Evolutionary conservation across 2,888 invertebrate species (phyloP).

Genomic region (Alitta virens): DNA sequence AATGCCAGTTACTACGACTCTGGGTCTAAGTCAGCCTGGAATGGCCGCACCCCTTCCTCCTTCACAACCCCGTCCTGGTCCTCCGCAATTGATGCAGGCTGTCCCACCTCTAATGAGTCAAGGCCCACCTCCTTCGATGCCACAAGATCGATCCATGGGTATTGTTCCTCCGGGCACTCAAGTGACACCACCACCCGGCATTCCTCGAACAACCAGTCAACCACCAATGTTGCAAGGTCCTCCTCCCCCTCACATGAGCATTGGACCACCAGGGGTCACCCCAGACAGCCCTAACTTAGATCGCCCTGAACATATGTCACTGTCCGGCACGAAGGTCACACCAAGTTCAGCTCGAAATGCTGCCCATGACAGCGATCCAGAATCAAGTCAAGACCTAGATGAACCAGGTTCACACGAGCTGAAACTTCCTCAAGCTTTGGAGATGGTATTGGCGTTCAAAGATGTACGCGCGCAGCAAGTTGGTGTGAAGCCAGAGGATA

Average conservation of each 20-base stretch:
- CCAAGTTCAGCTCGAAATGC: no score
- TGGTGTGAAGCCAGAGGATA: slow-evolving; percentile 58
- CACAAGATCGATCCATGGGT: background rate
- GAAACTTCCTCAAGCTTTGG: slow-evolving; percentile 77
- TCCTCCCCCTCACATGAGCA: background rate
- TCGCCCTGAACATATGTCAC: no score
- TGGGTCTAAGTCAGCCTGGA: background rate
- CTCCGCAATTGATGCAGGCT: slow-evolving; percentile 18
- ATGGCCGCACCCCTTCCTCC: background rate
- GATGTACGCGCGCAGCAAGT: slow-evolving; percentile 81
- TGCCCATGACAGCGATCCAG: slow-evolving; percentile 4
- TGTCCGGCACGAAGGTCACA: no score
- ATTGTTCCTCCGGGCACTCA: background rate
- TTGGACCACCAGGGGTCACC: slow-evolving; percentile 11
- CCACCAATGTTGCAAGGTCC: background rate
- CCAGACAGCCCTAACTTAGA: slow-evolving; percentile 1
- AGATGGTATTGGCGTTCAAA: slow-evolving; percentile 85
- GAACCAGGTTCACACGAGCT: slow-evolving; percentile 36
- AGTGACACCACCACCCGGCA: no score
- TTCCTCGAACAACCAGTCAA: background rate
- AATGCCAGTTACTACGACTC: background rate
- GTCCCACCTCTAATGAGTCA: slow-evolving; percentile 10
- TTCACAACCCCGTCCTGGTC: slow-evolving; percentile 13
- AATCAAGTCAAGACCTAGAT: no score
- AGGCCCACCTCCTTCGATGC: background rate